Conservation (phyloP, 2,797 vertebrate species). For the Heliangelus exortis region DNA sequence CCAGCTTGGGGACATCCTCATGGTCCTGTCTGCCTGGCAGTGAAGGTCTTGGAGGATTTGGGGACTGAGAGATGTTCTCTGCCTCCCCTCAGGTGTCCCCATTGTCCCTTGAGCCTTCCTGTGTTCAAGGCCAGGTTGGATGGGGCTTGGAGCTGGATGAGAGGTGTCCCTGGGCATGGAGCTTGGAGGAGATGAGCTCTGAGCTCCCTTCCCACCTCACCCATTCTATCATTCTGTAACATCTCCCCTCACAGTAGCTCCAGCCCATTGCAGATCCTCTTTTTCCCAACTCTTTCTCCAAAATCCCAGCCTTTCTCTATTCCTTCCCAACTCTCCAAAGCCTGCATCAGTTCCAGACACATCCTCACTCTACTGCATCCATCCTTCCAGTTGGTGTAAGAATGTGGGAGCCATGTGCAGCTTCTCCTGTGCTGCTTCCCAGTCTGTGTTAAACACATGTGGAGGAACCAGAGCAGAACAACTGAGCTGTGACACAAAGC, state of each 20-base stretch:
- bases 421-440: background rate
- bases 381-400: background rate
- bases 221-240: background rate
- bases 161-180: no score
- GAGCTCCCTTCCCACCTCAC: no score
- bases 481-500: background rate
- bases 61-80: no score
- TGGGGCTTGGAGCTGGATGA: no score
- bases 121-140: no score
- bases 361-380: background rate
- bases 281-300: background rate
- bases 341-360: background rate
- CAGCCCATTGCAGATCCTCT: background rate
- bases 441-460: accelerated
- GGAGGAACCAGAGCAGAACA: background rate
- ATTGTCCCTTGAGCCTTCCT: no score
- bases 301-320: background rate
- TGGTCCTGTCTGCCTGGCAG: no score
- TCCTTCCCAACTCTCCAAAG: background rate
- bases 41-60: no score
- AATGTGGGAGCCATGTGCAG: background rate
- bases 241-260: background rate
- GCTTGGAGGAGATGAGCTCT: no score
- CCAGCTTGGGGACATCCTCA: no score
- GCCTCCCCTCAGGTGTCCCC: no score